phyloP scores from a whole-genome alignment of 2,888 invertebrate genomes.

The Rhamnusium bicolor region DNA sequence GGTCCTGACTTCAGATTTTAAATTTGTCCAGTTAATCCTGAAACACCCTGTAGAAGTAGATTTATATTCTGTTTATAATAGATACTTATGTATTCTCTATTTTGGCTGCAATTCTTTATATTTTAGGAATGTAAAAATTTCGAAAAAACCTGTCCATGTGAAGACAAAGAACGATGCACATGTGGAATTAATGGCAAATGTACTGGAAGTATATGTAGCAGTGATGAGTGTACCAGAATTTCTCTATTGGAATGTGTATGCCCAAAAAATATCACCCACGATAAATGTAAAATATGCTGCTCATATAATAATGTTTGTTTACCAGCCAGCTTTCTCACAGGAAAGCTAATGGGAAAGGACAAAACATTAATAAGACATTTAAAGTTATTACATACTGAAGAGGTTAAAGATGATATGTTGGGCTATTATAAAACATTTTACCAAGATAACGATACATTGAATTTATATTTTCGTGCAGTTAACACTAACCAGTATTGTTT shows the following conservation, averaged over 20 bases:
- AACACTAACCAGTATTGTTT: slow-evolving; percentile 48
- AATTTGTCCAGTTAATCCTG: no score
- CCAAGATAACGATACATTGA: slow-evolving; percentile 37
- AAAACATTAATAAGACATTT: slow-evolving; percentile 11
- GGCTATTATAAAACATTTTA: slow-evolving; percentile 44
- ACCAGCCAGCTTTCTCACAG: slow-evolving; percentile 36
- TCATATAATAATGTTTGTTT: slow-evolving; percentile 39
- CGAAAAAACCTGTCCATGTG: slow-evolving; percentile 69
- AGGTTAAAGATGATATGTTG: slow-evolving; percentile 17
- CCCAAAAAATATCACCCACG: slow-evolving; percentile 46
- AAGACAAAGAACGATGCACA: slow-evolving; percentile 59
- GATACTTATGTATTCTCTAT: not conserved
- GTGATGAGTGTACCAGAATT: slow-evolving; percentile 72
- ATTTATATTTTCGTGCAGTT: slow-evolving; percentile 48
- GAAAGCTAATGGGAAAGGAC: slow-evolving; percentile 31
- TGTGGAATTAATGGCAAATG: slow-evolving; percentile 73
- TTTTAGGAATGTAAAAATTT: slow-evolving; percentile 69
- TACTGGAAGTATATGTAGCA: slow-evolving; percentile 71
- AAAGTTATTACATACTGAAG: not conserved
- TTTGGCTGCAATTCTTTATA: not conserved
- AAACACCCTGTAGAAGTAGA: no score
- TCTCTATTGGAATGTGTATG: slow-evolving; percentile 72
- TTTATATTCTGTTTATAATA: no score
- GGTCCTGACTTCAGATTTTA: no score
- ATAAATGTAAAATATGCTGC: slow-evolving; percentile 53